Evolutionary conservation across 2,113 vertebrate genomes (phyloP).

Genomic region (Phylloscopus whistleri): DNA sequence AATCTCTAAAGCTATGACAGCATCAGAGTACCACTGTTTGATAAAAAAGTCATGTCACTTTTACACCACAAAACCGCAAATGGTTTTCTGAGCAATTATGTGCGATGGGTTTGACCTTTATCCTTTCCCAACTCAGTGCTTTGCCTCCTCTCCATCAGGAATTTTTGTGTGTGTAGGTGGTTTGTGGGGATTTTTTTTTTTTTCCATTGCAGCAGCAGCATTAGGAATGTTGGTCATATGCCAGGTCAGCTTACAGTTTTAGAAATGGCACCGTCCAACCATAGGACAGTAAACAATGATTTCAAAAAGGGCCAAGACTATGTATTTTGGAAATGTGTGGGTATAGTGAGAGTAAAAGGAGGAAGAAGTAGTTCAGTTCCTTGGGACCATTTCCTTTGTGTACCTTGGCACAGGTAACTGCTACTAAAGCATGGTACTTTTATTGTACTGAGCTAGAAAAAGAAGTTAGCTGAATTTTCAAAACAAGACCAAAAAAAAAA

Average conservation of each 20-base stretch:
- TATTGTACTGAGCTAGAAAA: background rate
- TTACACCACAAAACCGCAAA: conserved; percentile 18
- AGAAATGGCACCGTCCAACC: background rate
- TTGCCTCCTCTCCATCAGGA: background rate
- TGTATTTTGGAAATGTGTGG: background rate
- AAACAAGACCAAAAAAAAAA: background rate
- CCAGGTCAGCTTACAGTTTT: background rate
- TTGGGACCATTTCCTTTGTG: background rate
- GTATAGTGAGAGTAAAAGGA: background rate
- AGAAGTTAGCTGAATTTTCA: background rate
- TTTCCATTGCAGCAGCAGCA: background rate
- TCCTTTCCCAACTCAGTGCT: background rate
- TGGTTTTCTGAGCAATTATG: background rate
- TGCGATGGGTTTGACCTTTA: background rate
- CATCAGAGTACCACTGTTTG: background rate
- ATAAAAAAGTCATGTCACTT: conserved; percentile 3
- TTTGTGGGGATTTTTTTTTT: background rate
- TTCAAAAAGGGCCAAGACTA: background rate
- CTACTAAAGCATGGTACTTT: background rate
- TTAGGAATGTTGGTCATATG: background rate
- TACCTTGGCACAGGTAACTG: background rate
- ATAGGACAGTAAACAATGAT: background rate
- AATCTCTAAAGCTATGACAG: background rate
- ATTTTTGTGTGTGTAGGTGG: background rate
- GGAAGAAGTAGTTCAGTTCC: background rate